Evolutionary conservation across 2,113 vertebrate species (phyloP).

Genomic region (Sakesphorus luctuosus): DNA sequence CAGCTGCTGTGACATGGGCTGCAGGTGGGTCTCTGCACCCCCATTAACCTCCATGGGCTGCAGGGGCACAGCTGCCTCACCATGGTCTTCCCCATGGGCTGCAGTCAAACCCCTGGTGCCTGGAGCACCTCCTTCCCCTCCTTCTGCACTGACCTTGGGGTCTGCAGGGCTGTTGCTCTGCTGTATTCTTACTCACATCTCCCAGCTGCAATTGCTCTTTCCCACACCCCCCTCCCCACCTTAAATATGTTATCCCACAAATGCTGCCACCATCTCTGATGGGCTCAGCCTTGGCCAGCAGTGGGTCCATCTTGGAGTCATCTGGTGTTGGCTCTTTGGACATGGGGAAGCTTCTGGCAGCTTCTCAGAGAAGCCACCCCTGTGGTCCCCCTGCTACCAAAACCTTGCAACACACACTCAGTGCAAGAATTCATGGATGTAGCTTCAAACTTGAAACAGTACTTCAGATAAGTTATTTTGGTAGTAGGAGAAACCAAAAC

Average conservation of each 20-base stretch:
- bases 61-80: not conserved
- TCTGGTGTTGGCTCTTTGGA: rapidly evolving
- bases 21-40: not conserved
- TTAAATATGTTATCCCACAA: not conserved
- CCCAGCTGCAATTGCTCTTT: not conserved
- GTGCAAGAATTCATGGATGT: not conserved
- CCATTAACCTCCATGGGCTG: not conserved
- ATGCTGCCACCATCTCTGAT: not conserved
- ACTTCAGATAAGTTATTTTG: not conserved
- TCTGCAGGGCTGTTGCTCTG: not conserved
- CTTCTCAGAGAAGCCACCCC: not conserved
- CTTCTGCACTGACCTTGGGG: not conserved
- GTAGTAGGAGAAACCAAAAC: not conserved
- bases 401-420: not conserved
- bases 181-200: not conserved
- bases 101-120: not conserved
- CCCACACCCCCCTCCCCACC: rapidly evolving
- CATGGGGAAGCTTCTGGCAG: not conserved
- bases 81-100: not conserved
- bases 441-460: not conserved
- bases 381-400: not conserved
- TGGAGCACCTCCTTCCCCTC: not conserved
- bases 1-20: not conserved
- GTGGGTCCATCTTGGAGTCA: not conserved
- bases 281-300: not conserved